Evolutionary conservation across 2,113 vertebrate species (phyloP).

Genomic region (Riparia riparia): DNA sequence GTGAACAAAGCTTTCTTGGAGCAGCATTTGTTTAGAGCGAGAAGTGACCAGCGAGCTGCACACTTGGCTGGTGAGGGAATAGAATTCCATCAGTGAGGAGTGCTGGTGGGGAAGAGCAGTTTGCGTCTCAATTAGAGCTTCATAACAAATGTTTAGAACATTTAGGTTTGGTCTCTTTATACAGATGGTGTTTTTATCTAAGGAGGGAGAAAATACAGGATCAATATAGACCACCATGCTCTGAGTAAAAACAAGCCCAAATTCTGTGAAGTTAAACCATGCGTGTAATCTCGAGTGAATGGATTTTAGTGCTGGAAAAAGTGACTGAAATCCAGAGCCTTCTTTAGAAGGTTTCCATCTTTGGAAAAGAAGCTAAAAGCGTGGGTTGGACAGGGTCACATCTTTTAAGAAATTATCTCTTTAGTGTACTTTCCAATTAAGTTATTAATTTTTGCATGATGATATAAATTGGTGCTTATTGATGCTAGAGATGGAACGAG

Average conservation of each 20-base stretch:
- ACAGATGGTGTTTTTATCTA: not conserved
- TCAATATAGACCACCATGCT: not conserved
- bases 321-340: not conserved
- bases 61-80: not conserved
- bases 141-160: not conserved
- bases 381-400: not conserved
- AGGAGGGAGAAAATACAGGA: not conserved
- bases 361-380: not conserved
- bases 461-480: not conserved
- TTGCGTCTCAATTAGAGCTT: not conserved
- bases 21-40: fast-evolving
- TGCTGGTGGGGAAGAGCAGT: not conserved
- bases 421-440: not conserved
- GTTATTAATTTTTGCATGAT: not conserved
- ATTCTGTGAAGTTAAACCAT: not conserved
- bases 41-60: not conserved
- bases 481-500: not conserved
- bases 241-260: not conserved
- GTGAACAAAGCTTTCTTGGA: not conserved
- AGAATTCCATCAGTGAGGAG: not conserved
- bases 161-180: not conserved
- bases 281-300: not conserved
- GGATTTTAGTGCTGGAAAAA: not conserved
- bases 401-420: not conserved
- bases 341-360: not conserved